Evolutionary conservation across 2,113 vertebrate species (phyloP).

Genomic region (Madoqua kirkii): DNA sequence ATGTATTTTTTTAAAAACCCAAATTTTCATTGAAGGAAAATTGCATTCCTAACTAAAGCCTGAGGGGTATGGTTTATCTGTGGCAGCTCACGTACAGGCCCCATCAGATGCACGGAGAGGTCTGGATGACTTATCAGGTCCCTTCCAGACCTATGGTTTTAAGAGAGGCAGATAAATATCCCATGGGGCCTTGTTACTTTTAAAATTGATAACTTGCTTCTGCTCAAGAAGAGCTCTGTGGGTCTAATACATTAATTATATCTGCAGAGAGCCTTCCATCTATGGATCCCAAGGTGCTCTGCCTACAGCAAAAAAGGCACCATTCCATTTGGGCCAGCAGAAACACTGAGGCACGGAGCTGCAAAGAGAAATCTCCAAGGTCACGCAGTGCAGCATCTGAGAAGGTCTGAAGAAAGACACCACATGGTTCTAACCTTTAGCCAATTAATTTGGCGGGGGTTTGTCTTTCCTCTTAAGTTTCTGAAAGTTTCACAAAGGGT

Average conservation of each 20-base stretch:
- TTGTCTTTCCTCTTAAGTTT: neutral
- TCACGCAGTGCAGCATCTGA: accelerated
- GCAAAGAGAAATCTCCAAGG: neutral
- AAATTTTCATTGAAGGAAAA: neutral
- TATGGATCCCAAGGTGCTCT: slow-evolving; percentile 19
- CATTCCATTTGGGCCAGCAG: neutral
- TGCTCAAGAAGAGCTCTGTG: slow-evolving; percentile 47
- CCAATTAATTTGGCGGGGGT: neutral
- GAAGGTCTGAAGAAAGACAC: neutral
- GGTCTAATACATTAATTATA: slow-evolving; percentile 33
- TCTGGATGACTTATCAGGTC: neutral
- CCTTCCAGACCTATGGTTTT: slow-evolving; percentile 35
- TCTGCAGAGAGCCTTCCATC: slow-evolving; percentile 14
- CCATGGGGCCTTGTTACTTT: slow-evolving; percentile 48
- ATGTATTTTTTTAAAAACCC: neutral
- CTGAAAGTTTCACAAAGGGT: neutral
- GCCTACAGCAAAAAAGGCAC: neutral
- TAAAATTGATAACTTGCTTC: slow-evolving; percentile 60
- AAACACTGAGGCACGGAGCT: neutral
- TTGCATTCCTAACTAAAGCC: neutral
- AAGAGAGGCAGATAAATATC: slow-evolving; percentile 41
- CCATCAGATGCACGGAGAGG: neutral
- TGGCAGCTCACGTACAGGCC: neutral
- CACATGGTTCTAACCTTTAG: neutral
- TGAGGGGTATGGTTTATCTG: neutral